A percentile compares a stretch with the other conserved stretches of the same genome.
Evolutionary conservation across 2,113 vertebrate species (phyloP).

Genomic region (Pungitius pungitius): DNA sequence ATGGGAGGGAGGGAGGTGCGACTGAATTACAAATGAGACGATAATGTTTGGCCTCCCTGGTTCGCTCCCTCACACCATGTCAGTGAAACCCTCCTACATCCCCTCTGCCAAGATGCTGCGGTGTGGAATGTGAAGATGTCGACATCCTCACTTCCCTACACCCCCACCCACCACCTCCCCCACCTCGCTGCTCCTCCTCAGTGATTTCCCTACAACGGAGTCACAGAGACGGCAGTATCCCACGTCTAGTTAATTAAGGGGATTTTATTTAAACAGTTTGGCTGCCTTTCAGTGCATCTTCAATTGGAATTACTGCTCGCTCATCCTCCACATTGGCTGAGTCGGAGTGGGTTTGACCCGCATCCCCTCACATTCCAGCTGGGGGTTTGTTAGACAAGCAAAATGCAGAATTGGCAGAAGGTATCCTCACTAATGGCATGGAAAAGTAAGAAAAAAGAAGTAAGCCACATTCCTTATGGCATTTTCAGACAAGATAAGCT

Average conservation of each 20-base stretch:
- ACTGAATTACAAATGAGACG: constrained; percentile 73
- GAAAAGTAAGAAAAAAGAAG: constrained; percentile 54
- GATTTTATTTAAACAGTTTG: constrained; percentile 61
- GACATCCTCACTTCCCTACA: constrained; percentile 49
- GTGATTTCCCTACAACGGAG: constrained; percentile 46
- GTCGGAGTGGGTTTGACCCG: constrained; percentile 54
- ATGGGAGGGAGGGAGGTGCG: constrained; percentile 34
- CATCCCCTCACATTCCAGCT: constrained; percentile 52
- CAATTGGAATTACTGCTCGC: constrained; percentile 39
- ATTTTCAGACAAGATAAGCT: constrained; percentile 53
- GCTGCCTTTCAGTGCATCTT: constrained; percentile 60
- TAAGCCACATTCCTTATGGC: constrained; percentile 39
- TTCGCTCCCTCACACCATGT: constrained; percentile 51
- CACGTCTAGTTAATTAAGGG: constrained; percentile 64
- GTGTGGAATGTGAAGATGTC: constrained; percentile 67
- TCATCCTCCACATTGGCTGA: constrained; percentile 43
- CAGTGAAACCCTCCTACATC: constrained; percentile 47
- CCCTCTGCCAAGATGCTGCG: constrained; percentile 52
- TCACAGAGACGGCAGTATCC: constrained; percentile 50
- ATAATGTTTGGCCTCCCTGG: constrained; percentile 55
- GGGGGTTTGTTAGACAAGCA: constrained; percentile 37
- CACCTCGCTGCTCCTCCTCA: constrained; percentile 8
- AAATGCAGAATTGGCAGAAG: constrained; percentile 64
- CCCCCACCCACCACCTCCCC: constrained; percentile 22
- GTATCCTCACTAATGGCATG: constrained; percentile 59